These are phyloP conservation scores for Exaiptasia diaphana DNA, from an alignment of 64 coral and sea anemone genomes.

Conservation along the genomic window DNA sequence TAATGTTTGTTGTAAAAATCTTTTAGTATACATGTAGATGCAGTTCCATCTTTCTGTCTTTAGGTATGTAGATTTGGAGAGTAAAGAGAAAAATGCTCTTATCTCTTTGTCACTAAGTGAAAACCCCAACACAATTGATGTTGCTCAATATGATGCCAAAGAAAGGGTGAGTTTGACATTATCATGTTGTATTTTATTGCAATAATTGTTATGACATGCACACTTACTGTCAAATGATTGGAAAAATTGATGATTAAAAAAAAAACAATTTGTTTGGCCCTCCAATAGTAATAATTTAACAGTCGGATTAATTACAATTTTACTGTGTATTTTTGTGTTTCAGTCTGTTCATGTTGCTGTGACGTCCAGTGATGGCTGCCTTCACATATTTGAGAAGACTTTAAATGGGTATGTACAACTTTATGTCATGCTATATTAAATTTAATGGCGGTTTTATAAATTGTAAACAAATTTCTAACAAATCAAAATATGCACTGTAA, in stretches of 20 bases:
- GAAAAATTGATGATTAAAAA: too few relatives aligned
- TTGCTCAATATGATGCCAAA: conserved; percentile 48
- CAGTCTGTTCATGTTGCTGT: conserved; percentile 81
- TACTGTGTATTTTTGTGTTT: neutral
- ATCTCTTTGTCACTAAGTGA: conserved; percentile 80
- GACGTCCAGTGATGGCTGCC: conserved; percentile 71
- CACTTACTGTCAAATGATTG: too few relatives aligned
- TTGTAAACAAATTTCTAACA: too few relatives aligned
- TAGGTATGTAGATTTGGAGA: conserved; percentile 84
- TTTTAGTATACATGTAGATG: too few relatives aligned
- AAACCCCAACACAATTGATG: conserved; percentile 69
- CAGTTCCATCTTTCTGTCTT: neutral
- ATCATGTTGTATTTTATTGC: too few relatives aligned
- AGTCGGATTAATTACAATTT: neutral
- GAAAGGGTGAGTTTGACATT: conserved; percentile 68
- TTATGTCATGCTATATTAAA: neutral
- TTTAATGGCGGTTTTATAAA: too few relatives aligned
- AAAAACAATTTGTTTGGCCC: too few relatives aligned
- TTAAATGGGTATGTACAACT: conserved; percentile 80
- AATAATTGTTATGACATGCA: too few relatives aligned
- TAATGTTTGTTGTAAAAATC: too few relatives aligned
- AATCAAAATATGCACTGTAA: too few relatives aligned
- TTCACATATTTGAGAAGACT: conserved; percentile 91
- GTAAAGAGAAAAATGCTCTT: conserved; percentile 69
- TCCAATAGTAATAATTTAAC: neutral